Evolutionary conservation across 2,888 invertebrate species (phyloP).

Genomic region (Mimumesa dahlbomi): DNA sequence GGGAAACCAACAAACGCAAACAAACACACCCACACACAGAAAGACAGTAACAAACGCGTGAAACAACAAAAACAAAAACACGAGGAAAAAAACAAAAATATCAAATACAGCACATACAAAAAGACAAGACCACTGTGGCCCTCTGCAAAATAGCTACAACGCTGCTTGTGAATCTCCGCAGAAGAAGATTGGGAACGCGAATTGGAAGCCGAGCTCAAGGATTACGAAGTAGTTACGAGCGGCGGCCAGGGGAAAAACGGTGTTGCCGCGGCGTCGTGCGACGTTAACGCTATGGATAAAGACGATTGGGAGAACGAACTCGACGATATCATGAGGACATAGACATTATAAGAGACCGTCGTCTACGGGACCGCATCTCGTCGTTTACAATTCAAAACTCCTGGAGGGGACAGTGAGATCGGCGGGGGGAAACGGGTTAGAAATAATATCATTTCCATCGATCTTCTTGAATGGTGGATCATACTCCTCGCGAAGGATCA

Average conservation of each 20-base stretch:
- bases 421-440: constrained; percentile 1
- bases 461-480: constrained; percentile 7
- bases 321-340: constrained; percentile 83
- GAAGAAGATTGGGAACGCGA: constrained; percentile 98
- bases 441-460: constrained; percentile 13
- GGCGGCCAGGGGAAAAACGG: constrained; percentile 74
- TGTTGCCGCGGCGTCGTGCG: constrained; percentile 18
- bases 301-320: constrained; percentile 88
- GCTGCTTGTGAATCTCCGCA: constrained; percentile 80
- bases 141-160: constrained; percentile 76
- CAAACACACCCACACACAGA: constrained; percentile 2
- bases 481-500: not conserved
- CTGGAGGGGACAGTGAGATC: constrained; percentile 23
- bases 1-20: no score
- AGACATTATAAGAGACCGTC: no score
- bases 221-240: constrained; percentile 93
- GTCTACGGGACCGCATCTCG: no score
- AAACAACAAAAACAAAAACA: constrained; percentile 15
- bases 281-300: constrained; percentile 68
- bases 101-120: constrained; percentile 25
- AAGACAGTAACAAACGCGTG: constrained; percentile 10
- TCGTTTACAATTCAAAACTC: constrained; percentile 47
- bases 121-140: constrained; percentile 65
- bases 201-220: constrained; percentile 95
- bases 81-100: constrained; percentile 23